These are phyloP conservation scores for Chelonus insularis DNA, from an alignment of 1,140 invertebrate species.

Conservation along the genomic window DNA sequence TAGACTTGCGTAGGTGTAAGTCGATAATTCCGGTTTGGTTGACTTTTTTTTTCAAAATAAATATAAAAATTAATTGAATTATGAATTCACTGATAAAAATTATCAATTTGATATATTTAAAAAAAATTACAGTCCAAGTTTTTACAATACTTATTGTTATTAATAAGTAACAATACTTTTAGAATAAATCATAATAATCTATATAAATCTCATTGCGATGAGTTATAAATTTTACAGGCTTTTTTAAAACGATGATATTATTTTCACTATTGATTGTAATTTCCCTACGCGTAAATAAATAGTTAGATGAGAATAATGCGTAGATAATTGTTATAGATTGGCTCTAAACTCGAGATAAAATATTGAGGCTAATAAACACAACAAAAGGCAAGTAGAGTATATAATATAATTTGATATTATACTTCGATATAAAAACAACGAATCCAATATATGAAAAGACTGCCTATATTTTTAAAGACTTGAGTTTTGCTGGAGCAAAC, in stretches of 20 bases:
- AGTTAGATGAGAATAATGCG: constrained; percentile 23
- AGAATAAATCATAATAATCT: background rate
- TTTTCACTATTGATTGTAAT: background rate
- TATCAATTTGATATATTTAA: background rate
- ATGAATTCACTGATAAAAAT: background rate
- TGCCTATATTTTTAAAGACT: constrained; percentile 22
- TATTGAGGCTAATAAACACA: constrained; percentile 34
- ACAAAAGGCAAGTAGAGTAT: constrained; percentile 33
- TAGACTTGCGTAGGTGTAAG: constrained; percentile 7
- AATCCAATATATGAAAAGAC: background rate
- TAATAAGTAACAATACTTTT: background rate
- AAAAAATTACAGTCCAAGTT: constrained; percentile 1
- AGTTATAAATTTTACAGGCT: background rate
- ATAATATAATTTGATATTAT: constrained; percentile 13
- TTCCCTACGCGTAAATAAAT: constrained; percentile 28
- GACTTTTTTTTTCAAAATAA: no score
- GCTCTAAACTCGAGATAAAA: constrained; percentile 34
- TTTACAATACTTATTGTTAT: constrained; percentile 3
- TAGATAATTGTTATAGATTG: no score
- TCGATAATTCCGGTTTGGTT: constrained; percentile 6
- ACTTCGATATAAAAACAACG: constrained; percentile 27
- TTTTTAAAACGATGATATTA: background rate
- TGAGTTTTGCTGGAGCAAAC: constrained; percentile 24
- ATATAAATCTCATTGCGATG: background rate
- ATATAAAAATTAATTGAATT: no score